Conservation (phyloP, 1,140 invertebrate species). For the Pseudomyrmex pallidus region DNA sequence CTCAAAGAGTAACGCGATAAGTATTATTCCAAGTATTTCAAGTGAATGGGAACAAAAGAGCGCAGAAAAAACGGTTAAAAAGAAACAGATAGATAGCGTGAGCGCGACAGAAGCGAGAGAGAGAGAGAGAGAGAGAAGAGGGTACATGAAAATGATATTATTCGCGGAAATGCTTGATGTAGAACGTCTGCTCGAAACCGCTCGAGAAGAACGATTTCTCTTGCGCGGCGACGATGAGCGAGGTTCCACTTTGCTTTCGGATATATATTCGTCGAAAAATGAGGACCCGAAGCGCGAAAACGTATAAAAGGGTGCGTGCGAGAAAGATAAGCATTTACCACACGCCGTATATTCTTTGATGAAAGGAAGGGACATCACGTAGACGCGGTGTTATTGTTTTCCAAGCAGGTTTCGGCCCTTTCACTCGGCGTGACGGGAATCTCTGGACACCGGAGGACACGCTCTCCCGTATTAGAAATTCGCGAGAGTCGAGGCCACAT, state of each 20-base stretch:
- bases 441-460: conserved; percentile 15
- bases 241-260: not conserved
- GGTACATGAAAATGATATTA: conserved; percentile 56
- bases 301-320: no score
- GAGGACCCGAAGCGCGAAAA: no score
- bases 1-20: conserved; percentile 30
- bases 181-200: conserved; percentile 13
- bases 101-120: conserved; percentile 2
- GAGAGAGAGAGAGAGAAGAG: not conserved
- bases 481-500: conserved; percentile 20
- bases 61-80: conserved; percentile 4
- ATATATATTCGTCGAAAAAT: not conserved
- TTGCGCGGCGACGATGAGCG: not conserved
- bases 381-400: conserved; percentile 53
- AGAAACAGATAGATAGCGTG: not conserved
- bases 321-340: conserved; percentile 37
- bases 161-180: conserved; percentile 40
- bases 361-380: conserved; percentile 52
- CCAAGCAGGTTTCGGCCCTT: conserved; percentile 25
- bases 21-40: not conserved
- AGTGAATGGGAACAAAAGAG: conserved; percentile 37
- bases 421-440: conserved; percentile 57
- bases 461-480: conserved; percentile 32
- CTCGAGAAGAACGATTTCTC: conserved; percentile 27
- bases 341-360: conserved; percentile 15